Conservation (phyloP, 2,113 vertebrate species). For the Rousettus leschenaultii region DNA sequence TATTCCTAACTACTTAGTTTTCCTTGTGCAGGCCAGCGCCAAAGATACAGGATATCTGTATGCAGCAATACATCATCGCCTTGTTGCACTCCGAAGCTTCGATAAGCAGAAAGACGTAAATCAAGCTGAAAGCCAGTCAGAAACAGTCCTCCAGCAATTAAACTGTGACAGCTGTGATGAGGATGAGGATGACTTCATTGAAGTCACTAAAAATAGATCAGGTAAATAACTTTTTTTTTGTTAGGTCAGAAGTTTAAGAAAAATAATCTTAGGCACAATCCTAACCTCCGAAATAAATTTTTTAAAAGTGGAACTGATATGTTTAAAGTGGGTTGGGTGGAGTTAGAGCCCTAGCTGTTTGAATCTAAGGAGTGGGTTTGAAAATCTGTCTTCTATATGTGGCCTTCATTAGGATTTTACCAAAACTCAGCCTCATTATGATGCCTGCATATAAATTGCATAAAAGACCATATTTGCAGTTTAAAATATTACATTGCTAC, state of each 20-base stretch:
- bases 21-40: slow-evolving; percentile 79
- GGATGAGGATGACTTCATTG: slow-evolving; percentile 68
- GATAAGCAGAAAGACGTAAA: slow-evolving; percentile 61
- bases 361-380: neutral
- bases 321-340: neutral
- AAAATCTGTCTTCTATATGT: neutral
- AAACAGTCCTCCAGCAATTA: slow-evolving; percentile 64
- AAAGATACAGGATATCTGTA: slow-evolving; percentile 83
- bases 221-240: slow-evolving; percentile 72
- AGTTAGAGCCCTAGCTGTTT: neutral
- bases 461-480: neutral
- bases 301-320: neutral
- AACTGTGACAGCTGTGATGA: slow-evolving; percentile 81
- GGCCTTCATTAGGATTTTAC: neutral
- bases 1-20: slow-evolving; percentile 28
- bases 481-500: neutral
- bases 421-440: neutral
- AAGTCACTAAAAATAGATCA: slow-evolving; percentile 68
- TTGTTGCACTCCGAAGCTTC: slow-evolving; percentile 82
- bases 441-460: neutral
- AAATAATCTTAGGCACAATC: neutral
- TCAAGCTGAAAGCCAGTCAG: slow-evolving; percentile 56
- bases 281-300: neutral
- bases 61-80: slow-evolving; percentile 87
- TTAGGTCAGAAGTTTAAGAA: neutral